These are phyloP conservation scores for Heliangelus exortis DNA, from an alignment of 2,797 vertebrate species.

Conservation along the genomic window DNA sequence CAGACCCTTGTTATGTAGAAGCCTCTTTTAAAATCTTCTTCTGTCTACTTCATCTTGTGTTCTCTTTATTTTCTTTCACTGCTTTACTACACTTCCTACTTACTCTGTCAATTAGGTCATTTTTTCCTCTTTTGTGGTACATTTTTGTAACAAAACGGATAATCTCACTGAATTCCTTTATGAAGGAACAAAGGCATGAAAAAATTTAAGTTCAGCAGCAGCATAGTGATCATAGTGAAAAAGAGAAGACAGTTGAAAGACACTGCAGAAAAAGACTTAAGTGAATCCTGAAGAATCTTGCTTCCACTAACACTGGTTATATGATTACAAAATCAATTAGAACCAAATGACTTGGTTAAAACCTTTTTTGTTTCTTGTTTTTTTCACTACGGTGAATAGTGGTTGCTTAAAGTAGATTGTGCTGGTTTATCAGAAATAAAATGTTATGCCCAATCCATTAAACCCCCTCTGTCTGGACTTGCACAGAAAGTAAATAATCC, in stretches of 20 bases:
- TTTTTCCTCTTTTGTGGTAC: background rate
- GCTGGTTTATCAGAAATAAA: constrained; percentile 47
- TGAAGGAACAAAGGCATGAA: background rate
- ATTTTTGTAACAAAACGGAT: background rate
- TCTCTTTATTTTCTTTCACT: background rate
- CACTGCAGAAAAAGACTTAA: background rate
- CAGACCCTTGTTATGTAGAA: background rate
- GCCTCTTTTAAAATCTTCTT: background rate
- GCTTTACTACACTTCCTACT: background rate
- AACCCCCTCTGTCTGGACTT: constrained; percentile 27
- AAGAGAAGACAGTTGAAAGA: background rate
- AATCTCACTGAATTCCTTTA: background rate
- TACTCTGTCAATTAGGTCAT: background rate
- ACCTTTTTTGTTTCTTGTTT: background rate
- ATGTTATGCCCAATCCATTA: constrained; percentile 20
- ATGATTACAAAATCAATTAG: background rate
- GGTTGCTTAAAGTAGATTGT: background rate
- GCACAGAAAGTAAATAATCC: constrained; percentile 45
- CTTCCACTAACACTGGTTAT: background rate
- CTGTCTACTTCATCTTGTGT: background rate
- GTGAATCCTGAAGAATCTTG: background rate
- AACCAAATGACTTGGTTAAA: background rate
- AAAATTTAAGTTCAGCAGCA: background rate
- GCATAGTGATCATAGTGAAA: background rate
- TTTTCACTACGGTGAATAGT: background rate